Evolutionary conservation across 2,888 invertebrate genomes (phyloP).

Genomic region (Hydroisotoma schaefferi): DNA sequence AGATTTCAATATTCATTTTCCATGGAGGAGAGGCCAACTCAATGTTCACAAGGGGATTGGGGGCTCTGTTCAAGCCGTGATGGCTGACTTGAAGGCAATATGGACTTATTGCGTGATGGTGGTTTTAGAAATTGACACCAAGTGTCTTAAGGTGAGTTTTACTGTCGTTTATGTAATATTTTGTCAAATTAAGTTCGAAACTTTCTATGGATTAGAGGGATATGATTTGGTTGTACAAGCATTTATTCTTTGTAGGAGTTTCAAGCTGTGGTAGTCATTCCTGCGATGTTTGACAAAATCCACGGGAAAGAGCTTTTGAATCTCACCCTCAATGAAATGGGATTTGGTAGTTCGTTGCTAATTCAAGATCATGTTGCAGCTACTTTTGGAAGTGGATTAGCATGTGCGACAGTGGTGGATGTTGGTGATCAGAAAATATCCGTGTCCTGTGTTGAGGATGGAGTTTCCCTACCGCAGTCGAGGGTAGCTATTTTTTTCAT

Average conservation of each 20-base stretch:
- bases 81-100: constrained; percentile 81
- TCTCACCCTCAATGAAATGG: constrained; percentile 72
- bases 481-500: constrained; percentile 56
- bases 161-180: not conserved
- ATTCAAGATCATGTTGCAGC: constrained; percentile 77
- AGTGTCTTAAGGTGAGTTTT: constrained; percentile 55
- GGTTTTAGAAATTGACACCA: constrained; percentile 69
- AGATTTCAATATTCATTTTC: constrained; percentile 84
- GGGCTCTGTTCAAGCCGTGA: constrained; percentile 76
- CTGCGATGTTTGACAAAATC: constrained; percentile 81
- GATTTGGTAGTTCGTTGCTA: constrained; percentile 79
- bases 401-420: constrained; percentile 89
- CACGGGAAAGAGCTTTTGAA: constrained; percentile 81
- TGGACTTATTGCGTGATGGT: constrained; percentile 78
- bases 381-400: constrained; percentile 76
- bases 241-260: constrained; percentile 63
- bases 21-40: constrained; percentile 79
- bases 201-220: not conserved
- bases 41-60: constrained; percentile 79
- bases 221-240: not conserved
- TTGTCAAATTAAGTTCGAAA: not conserved
- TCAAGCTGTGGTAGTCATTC: constrained; percentile 80
- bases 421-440: constrained; percentile 94
- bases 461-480: constrained; percentile 84
- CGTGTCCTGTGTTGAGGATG: constrained; percentile 94